phyloP scores from a whole-genome alignment of 2,888 invertebrate genomes.

The Papilio gigon region DNA sequence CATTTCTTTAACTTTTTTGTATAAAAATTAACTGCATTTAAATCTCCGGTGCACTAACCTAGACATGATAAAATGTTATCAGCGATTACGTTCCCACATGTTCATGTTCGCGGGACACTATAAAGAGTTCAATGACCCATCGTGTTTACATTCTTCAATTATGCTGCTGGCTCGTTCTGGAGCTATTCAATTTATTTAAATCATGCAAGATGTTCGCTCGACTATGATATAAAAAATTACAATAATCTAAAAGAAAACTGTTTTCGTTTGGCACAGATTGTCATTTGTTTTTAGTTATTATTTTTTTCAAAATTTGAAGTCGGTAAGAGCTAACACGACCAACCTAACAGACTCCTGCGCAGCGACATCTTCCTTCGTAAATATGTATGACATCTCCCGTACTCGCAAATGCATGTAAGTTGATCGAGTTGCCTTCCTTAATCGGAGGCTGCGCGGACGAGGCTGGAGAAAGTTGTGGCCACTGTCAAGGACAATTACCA shows the following conservation, averaged over 20 bases:
- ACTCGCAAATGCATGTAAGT: not conserved
- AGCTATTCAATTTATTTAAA: conserved; percentile 25
- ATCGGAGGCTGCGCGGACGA: not conserved
- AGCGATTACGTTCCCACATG: conserved; percentile 28
- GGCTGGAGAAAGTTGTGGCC: conserved; percentile 4
- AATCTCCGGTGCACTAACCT: not conserved
- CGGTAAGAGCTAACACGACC: no score
- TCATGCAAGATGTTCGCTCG: not conserved
- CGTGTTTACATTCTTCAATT: conserved; percentile 24
- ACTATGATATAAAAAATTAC: not conserved
- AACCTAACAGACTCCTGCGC: no score
- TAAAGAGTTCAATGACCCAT: conserved; percentile 39
- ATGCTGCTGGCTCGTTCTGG: conserved; percentile 5
- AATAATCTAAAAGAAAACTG: not conserved
- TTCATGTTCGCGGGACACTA: conserved; percentile 24
- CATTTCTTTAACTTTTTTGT: no score
- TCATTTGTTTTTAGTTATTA: no score
- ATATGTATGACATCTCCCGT: not conserved
- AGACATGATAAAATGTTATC: conserved; percentile 29
- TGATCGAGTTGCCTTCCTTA: not conserved
- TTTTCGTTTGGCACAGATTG: no score
- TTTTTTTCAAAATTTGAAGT: no score
- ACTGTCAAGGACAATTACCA: conserved; percentile 13
- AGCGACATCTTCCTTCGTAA: no score
- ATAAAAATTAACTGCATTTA: not conserved